Base-by-base conservation (phyloP, 35 echinoderm and acorn worm species). In the Ophiothrix spiculata region DNA sequence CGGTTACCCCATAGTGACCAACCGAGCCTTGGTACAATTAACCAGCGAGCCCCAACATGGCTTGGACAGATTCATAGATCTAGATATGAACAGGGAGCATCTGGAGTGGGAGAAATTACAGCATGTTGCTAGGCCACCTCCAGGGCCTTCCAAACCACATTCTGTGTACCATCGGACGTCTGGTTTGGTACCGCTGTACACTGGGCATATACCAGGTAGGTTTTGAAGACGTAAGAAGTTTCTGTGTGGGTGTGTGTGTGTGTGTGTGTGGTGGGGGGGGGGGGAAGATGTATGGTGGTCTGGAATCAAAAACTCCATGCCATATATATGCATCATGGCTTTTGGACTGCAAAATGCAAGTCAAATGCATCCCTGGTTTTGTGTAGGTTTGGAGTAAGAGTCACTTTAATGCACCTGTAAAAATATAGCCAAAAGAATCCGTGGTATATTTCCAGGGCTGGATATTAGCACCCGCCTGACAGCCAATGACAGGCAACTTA, bases 141-240 rank as follows among this genome's bases (percentile, higher is more conserved):
- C 64, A 74, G 81, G 41, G 32, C n/a, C 8, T 75, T n/a, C n/a
- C 40, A 37, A 38, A 80, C 35, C 35, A 41, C 33, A 79, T 2
- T 25, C 60, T 33, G 92, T 99, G 17, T 99, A 99, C 31, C 92
- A 92, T 0, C 86, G 78, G 8, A 83, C 94, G 17, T 94, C 96
- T 17, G 96, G 96, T 17, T 89, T 99, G 15, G 96, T 99, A 21
- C 96, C 96, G 0, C 92, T 91, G 49, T 99, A 99, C 56, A 99
- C 96, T 1, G 96, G 96, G 33, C 96, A 99, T 56, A 99, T 99
- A 31, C 96, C 96, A 82, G 96, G 96, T 94, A 87, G 35, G 88
- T 32, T n/a, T n/a, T n/a, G n/a, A n/a, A n/a, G n/a, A n/a, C n/a
- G n/a, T n/a, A n/a, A n/a, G n/a, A n/a, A n/a, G n/a, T n/a, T n/a